Conservation (phyloP, 2,797 vertebrate genomes). For the Coreius guichenoti region DNA sequence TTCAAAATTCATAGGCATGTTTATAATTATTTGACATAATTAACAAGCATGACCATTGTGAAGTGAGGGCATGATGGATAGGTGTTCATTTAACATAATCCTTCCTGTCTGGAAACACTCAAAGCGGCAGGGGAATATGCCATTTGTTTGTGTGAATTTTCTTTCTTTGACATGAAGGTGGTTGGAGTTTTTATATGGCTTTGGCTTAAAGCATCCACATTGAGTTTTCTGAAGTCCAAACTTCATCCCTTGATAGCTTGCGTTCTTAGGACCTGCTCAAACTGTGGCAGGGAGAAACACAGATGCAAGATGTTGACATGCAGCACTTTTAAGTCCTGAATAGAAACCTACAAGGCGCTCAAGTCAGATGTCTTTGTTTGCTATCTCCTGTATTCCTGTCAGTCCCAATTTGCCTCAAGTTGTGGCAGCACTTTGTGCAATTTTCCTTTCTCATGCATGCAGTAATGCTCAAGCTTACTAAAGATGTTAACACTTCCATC, state of each 20-base stretch:
- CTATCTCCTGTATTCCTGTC: constrained; percentile 2
- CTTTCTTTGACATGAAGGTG: not conserved
- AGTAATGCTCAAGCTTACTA: constrained; percentile 20
- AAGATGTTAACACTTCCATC: constrained; percentile 17
- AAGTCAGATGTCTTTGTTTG: constrained; percentile 45
- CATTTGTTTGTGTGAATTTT: not conserved
- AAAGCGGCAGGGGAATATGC: not conserved
- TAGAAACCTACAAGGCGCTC: constrained; percentile 29
- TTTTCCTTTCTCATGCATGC: constrained; percentile 18
- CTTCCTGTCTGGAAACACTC: constrained; percentile 13
- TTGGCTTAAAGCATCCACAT: not conserved
- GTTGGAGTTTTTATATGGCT: constrained; percentile 5
- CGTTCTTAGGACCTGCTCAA: constrained; percentile 16
- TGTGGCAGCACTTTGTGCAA: constrained; percentile 18
- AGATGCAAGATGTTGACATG: constrained; percentile 37
- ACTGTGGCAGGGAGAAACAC: constrained; percentile 28
- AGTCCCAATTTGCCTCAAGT: constrained; percentile 38
- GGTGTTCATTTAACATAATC: constrained; percentile 30
- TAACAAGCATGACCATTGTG: constrained; percentile 2
- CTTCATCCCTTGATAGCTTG: constrained; percentile 36
- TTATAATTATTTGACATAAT: constrained; percentile 48
- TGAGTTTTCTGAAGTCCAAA: not conserved
- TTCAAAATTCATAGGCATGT: constrained; percentile 47
- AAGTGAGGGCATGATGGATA: constrained; percentile 32
- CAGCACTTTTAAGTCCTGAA: constrained; percentile 25